phyloP scores from a whole-genome alignment of 2,113 vertebrate genomes.

The Quiscalus mexicanus region DNA sequence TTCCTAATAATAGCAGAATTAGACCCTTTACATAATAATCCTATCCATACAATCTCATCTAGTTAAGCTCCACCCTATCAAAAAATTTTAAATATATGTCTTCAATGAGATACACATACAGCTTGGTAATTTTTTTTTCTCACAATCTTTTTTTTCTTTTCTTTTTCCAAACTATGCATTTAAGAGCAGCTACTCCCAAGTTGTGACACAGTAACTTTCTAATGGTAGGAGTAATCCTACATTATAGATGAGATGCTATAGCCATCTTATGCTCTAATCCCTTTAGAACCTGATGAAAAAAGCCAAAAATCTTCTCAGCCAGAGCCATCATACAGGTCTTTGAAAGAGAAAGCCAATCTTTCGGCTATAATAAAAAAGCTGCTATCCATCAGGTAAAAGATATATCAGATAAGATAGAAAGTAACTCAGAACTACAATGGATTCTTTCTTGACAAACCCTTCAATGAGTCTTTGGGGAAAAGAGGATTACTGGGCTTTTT shows the following conservation, averaged over 20 bases:
- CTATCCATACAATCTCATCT: not conserved
- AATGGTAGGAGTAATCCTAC: not conserved
- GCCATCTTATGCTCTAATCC: not conserved
- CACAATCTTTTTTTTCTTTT: not conserved
- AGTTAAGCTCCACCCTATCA: not conserved
- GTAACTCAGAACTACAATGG: not conserved
- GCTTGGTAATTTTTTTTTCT: not conserved
- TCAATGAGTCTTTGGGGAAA: not conserved
- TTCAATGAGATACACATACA: not conserved
- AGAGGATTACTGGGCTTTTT: not conserved
- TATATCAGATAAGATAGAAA: conserved; percentile 45
- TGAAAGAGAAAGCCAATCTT: conserved; percentile 51
- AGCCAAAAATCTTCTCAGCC: not conserved
- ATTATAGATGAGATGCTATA: not conserved
- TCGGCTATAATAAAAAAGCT: conserved; percentile 24
- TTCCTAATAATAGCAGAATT: not conserved
- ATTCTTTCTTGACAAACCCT: conserved; percentile 41
- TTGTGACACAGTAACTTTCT: not conserved
- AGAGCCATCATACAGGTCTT: not conserved
- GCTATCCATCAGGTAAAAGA: conserved; percentile 28
- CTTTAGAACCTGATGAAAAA: conserved; percentile 26
- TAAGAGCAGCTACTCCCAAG: not conserved
- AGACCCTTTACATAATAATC: not conserved
- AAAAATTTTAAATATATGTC: not conserved
- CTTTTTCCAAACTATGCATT: not conserved